Evolutionary conservation across 2,113 vertebrate genomes (phyloP), one percentile per base, ranked within the genome.

Genomic region (Cranoglanis bouderius): DNA sequence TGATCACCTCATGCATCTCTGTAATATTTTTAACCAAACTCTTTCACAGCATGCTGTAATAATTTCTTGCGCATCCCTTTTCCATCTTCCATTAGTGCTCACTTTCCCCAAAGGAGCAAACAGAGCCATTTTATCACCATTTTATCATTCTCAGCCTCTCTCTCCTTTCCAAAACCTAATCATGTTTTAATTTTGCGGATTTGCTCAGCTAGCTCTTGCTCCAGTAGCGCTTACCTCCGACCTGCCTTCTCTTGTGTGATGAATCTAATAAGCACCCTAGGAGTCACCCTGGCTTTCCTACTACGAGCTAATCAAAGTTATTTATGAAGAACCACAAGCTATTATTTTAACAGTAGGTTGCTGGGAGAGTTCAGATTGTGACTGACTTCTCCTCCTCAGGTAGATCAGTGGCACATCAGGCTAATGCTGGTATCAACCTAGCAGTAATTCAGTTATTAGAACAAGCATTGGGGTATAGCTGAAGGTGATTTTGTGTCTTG

Each of bases 271-370:
- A 88, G 29, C 19, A 24, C 53, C 63, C 91, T 59, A 87, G 90
- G 89, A 87, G 90, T 81, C 85, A 89, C 74, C 77, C 53, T 9
- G 82, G 85, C 49, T 84, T 86, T 86, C 87, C 88, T 87, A 89
- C 81, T 82, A 88, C 91, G 89, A 83, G 85, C 89, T 93, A 91
- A 93, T 94, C 92, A 89, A 90, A 89, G 87, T 93, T 93, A 94
- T 95, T 94, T 94, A 94, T 91, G 90, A 92, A 91, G 75, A 43
- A 63, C 35, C 49, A 55, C 90, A 91, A 92, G 88, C 82, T 55
- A 91, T 94, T 93, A 91, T 87, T 93, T 90, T 90, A 93, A 90
- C 92, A 85, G 91, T 83, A 32, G 74, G 90, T 81, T 86, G 92
- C 91, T 91, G 91, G 49, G 88, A 86, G 87, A 89, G 88, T 89